Conservation (phyloP, 2,888 invertebrate genomes). For the Eulithis prunata region DNA sequence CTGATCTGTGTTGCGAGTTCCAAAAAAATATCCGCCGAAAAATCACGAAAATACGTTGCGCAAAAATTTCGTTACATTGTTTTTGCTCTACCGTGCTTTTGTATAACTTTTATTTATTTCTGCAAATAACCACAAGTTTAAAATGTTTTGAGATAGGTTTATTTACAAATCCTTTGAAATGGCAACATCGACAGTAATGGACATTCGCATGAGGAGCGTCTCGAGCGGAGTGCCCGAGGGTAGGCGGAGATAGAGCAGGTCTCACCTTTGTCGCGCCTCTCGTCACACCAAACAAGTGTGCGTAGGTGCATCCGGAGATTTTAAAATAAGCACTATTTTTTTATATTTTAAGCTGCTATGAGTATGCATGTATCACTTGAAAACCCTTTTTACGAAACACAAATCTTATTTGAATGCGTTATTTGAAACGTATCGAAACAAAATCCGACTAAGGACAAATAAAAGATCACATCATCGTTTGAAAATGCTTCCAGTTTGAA, state of each 20-base stretch:
- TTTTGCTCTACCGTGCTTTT: slow-evolving; percentile 13
- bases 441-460: slow-evolving; percentile 1
- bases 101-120: background rate
- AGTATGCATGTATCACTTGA: too few species aligned
- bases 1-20: slow-evolving; percentile 41
- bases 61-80: slow-evolving; percentile 11
- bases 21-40: slow-evolving; percentile 25
- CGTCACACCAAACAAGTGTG: slow-evolving; percentile 50
- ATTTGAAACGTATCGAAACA: slow-evolving; percentile 1
- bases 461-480: slow-evolving; percentile 5
- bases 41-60: slow-evolving; percentile 31
- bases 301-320: slow-evolving; percentile 43
- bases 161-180: slow-evolving; percentile 36
- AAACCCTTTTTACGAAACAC: background rate
- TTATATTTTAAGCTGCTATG: background rate
- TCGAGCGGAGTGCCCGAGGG: slow-evolving; percentile 53
- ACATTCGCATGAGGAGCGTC: slow-evolving; percentile 61
- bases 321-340: slow-evolving; percentile 47
- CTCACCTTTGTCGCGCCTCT: slow-evolving; percentile 61
- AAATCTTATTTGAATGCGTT: background rate
- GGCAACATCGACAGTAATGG: slow-evolving; percentile 52
- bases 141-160: slow-evolving; percentile 10
- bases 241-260: slow-evolving; percentile 67
- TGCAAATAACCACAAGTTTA: background rate
- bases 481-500: slow-evolving; percentile 3